Percentiles rank a stretch among this genome's conserved stretches.
Evolutionary conservation across 2,888 invertebrate genomes (phyloP).

Genomic region (Agrypnus murinus): DNA sequence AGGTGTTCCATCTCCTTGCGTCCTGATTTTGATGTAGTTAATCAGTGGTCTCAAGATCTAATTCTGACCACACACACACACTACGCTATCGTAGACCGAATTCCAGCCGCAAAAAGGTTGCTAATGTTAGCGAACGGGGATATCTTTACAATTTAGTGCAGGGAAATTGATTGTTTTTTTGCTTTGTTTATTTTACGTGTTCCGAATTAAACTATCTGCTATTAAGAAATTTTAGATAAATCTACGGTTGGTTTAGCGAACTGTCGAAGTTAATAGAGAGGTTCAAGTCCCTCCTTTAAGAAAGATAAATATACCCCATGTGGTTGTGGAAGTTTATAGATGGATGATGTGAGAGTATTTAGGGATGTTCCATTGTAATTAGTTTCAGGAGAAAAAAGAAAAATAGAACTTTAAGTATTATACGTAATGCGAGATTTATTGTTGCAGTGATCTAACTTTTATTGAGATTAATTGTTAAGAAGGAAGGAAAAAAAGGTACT

Average conservation of each 20-base stretch:
- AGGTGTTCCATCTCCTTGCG: conserved; percentile 39
- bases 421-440: no score
- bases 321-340: background rate
- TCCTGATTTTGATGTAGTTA: conserved; percentile 40
- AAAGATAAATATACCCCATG: background rate
- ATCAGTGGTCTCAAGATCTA: conserved; percentile 31
- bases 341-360: background rate
- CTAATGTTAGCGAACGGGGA: conserved; percentile 7
- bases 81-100: conserved; percentile 7
- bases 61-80: conserved; percentile 16
- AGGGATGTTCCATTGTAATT: background rate
- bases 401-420: no score
- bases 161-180: conserved; percentile 26
- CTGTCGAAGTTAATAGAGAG: background rate
- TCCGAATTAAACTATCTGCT: background rate
- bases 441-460: no score
- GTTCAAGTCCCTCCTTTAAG: background rate
- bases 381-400: background rate
- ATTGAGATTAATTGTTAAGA: no score
- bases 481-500: no score
- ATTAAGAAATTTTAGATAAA: background rate
- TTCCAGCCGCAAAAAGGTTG: conserved; percentile 5
- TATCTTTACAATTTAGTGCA: conserved; percentile 14
- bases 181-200: conserved; percentile 24
- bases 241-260: background rate